Base-by-base conservation (phyloP, 2,888 invertebrate genomes). In the Arctia plantaginis region DNA sequence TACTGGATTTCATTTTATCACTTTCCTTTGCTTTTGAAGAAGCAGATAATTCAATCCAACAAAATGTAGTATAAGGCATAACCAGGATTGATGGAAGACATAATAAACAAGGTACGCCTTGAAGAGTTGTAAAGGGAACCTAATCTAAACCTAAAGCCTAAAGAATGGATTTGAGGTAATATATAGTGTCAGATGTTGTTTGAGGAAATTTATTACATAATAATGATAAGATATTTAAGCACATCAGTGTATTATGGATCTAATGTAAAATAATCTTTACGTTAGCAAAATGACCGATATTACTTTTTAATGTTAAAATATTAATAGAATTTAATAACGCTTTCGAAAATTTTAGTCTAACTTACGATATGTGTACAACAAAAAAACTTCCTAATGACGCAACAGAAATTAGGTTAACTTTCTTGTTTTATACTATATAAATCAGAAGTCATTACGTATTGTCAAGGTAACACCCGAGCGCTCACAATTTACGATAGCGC, bases 361-460 rank as follows among this genome's bases (percentile, higher is more conserved):
- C 10, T 51, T 51, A 18, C 23, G 20, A 23, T 23, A 68, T 33
- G 47, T 51, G 8, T 44, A 35, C 33, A 23, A 27, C 47, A 15
- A 51, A 33, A 68, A 27, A 59, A 27, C 59, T 59, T 6, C 30
- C 68, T 68, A 51, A 51, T 68, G 51, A 51, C 13, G 47, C 33
- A 47, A 23, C 33, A 68, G 51, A 33, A 33, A 51, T 35, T 47
- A 30, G 33, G 51, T 51, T 68, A 7, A 30, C 68, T 35, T 33
- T 44, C 20, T 33, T 68, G 33, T n/a, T n/a, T n/a, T n/a, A n/a
- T 73, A 55, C 74, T 27, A 27, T 66, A 59, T 47, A 66, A 72
- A 74, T 77, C 67, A 68, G 68, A 66, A 73, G 72, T 78, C 78
- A 76, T 84, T 82, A 80, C 66, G 69, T 82, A 84, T 78, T 78